A percentile compares a stretch with the other conserved stretches of the same genome.
phyloP scores from a whole-genome alignment of 2,113 vertebrate species.

The Charadrius vociferus region DNA sequence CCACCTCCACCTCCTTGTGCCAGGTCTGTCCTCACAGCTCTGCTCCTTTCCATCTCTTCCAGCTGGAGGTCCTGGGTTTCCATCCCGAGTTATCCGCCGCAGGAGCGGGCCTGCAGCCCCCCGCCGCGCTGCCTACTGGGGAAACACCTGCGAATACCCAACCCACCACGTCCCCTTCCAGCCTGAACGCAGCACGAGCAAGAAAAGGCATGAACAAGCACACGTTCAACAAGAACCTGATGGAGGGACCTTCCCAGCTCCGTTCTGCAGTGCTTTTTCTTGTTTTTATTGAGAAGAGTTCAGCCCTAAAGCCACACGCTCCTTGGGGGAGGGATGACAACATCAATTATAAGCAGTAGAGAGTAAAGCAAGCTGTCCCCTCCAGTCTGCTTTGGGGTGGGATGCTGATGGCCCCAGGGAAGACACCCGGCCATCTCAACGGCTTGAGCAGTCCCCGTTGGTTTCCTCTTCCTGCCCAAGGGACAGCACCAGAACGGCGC shows the following conservation, averaged over 20 bases:
- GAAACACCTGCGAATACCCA: background rate
- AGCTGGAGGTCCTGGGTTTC: background rate
- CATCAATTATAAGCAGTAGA: background rate
- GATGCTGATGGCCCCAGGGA: background rate
- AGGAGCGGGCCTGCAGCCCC: background rate
- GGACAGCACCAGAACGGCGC: background rate
- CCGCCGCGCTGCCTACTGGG: background rate
- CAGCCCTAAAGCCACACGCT: background rate
- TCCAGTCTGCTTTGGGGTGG: background rate
- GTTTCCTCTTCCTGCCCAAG: background rate
- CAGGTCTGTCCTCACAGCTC: background rate
- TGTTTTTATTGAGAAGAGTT: background rate
- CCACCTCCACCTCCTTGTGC: background rate
- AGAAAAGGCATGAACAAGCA: background rate
- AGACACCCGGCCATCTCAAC: background rate
- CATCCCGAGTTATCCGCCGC: accelerated
- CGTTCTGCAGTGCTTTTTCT: background rate
- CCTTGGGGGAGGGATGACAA: background rate
- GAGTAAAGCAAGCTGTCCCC: background rate
- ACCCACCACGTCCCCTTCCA: background rate
- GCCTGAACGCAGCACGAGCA: background rate
- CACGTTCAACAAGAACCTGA: background rate
- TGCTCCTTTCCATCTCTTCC: background rate
- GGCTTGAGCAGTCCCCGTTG: background rate
- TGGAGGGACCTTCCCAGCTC: background rate